Percentiles rank a stretch among this genome's conserved stretches.
Conservation (phyloP, 2,888 invertebrate genomes). For the Acrocyrtus sp. region DNA sequence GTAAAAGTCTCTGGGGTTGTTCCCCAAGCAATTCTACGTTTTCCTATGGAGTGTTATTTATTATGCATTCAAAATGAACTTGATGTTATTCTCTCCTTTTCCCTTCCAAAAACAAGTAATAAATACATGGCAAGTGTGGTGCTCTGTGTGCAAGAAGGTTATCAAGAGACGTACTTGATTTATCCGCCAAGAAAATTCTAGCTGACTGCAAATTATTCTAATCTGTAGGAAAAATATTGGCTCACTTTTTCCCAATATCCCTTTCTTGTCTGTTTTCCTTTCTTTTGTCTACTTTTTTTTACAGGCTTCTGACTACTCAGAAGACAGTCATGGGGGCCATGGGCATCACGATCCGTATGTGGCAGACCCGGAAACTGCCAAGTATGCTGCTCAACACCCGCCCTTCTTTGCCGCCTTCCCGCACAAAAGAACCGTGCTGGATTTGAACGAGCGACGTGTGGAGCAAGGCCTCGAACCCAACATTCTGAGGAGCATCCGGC, state of each 20-base stretch:
- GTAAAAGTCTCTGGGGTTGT: not conserved
- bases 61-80: slow-evolving; percentile 23
- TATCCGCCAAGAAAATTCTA: not conserved
- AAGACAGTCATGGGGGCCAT: slow-evolving; percentile 13
- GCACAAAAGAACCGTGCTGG: slow-evolving; percentile 72
- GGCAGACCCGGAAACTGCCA: slow-evolving; percentile 59
- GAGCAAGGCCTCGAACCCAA: slow-evolving; percentile 73
- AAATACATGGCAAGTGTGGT: too few relatives aligned
- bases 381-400: slow-evolving; percentile 62
- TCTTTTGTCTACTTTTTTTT: not conserved
- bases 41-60: slow-evolving; percentile 5
- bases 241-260: not conserved
- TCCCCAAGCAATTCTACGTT: not conserved
- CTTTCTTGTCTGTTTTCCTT: not conserved
- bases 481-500: slow-evolving; percentile 73
- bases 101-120: not conserved
- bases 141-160: too few relatives aligned
- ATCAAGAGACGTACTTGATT: too few relatives aligned
- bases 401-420: slow-evolving; percentile 76
- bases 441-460: slow-evolving; percentile 72
- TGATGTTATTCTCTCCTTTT: slow-evolving; percentile 6
- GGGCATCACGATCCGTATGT: slow-evolving; percentile 58
- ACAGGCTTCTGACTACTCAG: slow-evolving; percentile 57
- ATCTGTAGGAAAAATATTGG: too few relatives aligned
- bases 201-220: too few relatives aligned